Conservation (phyloP, 2,113 vertebrate genomes). For the Oncorhynchus masou region DNA sequence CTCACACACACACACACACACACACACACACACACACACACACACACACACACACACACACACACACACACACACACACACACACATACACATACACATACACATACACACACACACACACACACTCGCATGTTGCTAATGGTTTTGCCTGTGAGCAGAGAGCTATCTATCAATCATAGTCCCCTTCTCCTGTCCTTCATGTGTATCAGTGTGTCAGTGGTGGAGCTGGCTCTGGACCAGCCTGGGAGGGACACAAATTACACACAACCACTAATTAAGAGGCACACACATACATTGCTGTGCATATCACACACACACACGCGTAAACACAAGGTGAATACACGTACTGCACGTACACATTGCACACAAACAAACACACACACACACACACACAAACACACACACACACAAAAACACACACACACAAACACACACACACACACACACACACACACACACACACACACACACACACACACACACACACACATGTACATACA, state of each 20-base stretch:
- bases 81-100: not conserved
- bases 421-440: too few relatives aligned
- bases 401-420: too few relatives aligned
- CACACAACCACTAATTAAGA: constrained; percentile 7
- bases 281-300: not conserved
- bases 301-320: not conserved
- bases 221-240: not conserved
- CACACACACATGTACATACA: not conserved
- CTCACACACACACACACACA: not conserved
- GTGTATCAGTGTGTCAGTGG: not conserved
- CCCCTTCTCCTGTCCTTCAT: constrained; percentile 29
- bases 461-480: not conserved
- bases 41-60: not conserved
- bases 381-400: not conserved
- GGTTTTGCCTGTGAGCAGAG: constrained; percentile 4
- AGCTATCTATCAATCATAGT: constrained; percentile 15
- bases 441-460: not conserved
- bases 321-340: too few relatives aligned
- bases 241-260: constrained; percentile 9
- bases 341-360: not conserved
- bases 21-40: not conserved
- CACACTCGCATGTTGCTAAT: not conserved
- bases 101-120: not conserved
- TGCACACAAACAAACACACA: too few relatives aligned
- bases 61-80: not conserved